Evolutionary conservation across 2,888 invertebrate species (phyloP).

Genomic region (Tetheella fluctuosa): DNA sequence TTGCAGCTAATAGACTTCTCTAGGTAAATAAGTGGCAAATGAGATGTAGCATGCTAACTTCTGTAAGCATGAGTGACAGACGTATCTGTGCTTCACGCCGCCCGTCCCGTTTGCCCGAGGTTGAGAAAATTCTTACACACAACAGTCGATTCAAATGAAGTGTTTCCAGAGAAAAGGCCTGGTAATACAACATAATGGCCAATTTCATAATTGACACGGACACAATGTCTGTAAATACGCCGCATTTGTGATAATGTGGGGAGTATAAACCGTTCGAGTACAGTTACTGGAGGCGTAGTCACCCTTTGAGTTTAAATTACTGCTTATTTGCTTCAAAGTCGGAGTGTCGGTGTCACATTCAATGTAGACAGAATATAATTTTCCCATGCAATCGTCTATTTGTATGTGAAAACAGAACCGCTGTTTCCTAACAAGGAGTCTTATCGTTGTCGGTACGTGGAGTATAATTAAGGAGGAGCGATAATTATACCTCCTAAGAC

Average conservation of each 20-base stretch:
- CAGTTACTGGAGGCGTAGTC: slow-evolving; percentile 35
- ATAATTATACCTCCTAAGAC: slow-evolving; percentile 19
- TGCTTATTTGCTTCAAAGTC: slow-evolving; percentile 34
- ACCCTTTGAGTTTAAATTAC: slow-evolving; percentile 31
- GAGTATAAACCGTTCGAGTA: slow-evolving; percentile 30
- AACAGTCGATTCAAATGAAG: slow-evolving; percentile 50
- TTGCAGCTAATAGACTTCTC: slow-evolving; percentile 40
- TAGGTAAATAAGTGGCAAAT: slow-evolving; percentile 54
- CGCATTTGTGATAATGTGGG: slow-evolving; percentile 42
- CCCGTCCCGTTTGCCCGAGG: slow-evolving; percentile 46
- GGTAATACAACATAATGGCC: slow-evolving; percentile 54
- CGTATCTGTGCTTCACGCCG: slow-evolving; percentile 35
- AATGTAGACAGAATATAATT: slow-evolving; percentile 22
- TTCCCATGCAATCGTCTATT: slow-evolving; percentile 11
- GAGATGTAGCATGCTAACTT: slow-evolving; percentile 55
- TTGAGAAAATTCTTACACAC: slow-evolving; percentile 45
- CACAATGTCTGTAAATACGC: slow-evolving; percentile 42
- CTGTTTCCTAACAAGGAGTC: slow-evolving; percentile 24
- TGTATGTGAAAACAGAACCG: slow-evolving; percentile 33
- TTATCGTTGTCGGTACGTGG: slow-evolving; percentile 32
- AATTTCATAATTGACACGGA: slow-evolving; percentile 54
- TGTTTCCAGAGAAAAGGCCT: slow-evolving; percentile 56
- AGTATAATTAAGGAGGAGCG: slow-evolving; percentile 26
- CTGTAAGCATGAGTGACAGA: slow-evolving; percentile 65
- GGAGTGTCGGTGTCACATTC: slow-evolving; percentile 24